Evolutionary conservation across 2,888 invertebrate species (phyloP), one percentile per base, ranked within the genome.

Genomic region (Lagria hirta): DNA sequence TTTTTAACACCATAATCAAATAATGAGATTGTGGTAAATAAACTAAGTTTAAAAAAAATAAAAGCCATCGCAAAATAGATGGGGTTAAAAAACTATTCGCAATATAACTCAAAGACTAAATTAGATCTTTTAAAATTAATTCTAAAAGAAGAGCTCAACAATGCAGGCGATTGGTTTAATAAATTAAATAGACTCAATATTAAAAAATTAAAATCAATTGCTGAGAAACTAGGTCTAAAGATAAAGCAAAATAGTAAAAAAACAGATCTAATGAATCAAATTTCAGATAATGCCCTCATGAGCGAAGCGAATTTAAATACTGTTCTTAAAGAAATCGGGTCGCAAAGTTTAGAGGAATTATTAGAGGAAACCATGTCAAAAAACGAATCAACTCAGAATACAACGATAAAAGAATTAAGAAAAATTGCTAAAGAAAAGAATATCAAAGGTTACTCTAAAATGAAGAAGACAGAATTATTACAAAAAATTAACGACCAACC

Each of bases 241-340:
- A 13, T 15, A 29, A n/a, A n/a, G n/a, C n/a, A n/a, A n/a, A n/a
- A n/a, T n/a, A n/a, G n/a, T n/a, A n/a, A n/a, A n/a, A n/a, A n/a
- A n/a, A n/a, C n/a, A n/a, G 29, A 29, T 29, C 29, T 29, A 15
- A 3, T 29, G 29, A 29, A 13, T 5, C 29, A 7, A 36, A 36
- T 36, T 35, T 35, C 35, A 35, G 35, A 35, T 35, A 35, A 35
- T 35, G n/a, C n/a, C n/a, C n/a, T n/a, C n/a, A 18, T 35, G 18
- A 35, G 18, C 35, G 13, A 35, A 17, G 26, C 11, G n/a, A 26
- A 35, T 35, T 17, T 26, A 35, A 35, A 35, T 26, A 35, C 22
- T 13, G 6, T 33, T 33, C 33, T 33, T 7, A 33, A 33, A 3
- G 33, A 33, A 33, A 33, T 33, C 8, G 22, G 23, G 11, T 33